Evolutionary conservation across 2,888 invertebrate species (phyloP), one percentile per base, ranked within the genome.

Genomic region (Meiosimyza platycephala): DNA sequence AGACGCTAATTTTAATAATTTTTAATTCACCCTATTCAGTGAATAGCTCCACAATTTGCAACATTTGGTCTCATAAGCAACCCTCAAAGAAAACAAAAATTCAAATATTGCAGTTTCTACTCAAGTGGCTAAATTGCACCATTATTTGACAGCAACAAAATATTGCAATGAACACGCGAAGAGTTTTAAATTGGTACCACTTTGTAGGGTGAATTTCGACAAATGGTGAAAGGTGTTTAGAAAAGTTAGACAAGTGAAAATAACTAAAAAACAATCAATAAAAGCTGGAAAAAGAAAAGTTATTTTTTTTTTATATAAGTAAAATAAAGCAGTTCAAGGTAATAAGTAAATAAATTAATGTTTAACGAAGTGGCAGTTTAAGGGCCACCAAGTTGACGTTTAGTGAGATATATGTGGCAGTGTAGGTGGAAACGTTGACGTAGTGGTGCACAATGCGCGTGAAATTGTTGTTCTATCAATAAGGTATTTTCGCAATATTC

Each of bases 81-180:
- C 40, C 40, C 6, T 40, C 40, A 28, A 28, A 28, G 9, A 40
- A 40, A 40, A 40, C 5, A 6, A 9, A 40, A 40, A 9, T 0
- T 40, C 40, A 5, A 40, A 7, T 9, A 1, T 40, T 40, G 40
- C 6, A 40, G 1, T 9, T 40, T 40, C 40, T 40, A 40, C 9
- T 40, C 40, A 40, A 40, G 59, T 64, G 22, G 40, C 62, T 28
- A 64, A 15, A 64, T 64, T 64, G 63, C 63, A 11, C 15, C 63
- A 64, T 64, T 48, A 64, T 64, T 64, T 64, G 63, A 48, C 63
- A 64, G 63, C 50, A 64, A 47, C 47, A 12, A 64, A 64, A 64
- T 64, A 54, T 54, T 16, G 18, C 54, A 54, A 2, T 54, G 12
- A 54, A n/a, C 54, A 54, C 18, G 18, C 18, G 54, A 54, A 18